Evolutionary conservation across 2,888 invertebrate genomes (phyloP), one percentile per base, ranked within the genome.

Genomic region (Chaitophorus viminalis): DNA sequence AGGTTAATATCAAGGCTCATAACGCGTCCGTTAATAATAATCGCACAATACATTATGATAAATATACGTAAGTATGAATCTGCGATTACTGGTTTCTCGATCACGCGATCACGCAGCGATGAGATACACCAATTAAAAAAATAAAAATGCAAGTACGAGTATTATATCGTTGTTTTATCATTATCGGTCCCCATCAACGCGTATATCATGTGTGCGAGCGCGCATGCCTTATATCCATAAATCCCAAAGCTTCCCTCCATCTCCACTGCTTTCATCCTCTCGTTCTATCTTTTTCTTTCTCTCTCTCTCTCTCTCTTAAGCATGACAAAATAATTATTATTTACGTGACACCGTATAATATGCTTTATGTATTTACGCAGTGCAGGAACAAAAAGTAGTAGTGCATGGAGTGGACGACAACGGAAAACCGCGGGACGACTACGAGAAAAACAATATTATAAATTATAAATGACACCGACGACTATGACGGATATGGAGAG

Each of bases 91-190:
- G 74, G 21, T 74, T 83, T 75, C 31, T 36, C 83, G 72, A 74
- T 60, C 74, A 74, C 83, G 83, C 83, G 74, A 83, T 83, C 83
- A 14, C 60, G 60, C 74, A 29, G 54, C 83, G 74, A 25, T 74
- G 70, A 46, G 68, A 70, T 70, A 33, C 74, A n/a, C 83, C 83
- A 75, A 83, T 83, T 83, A 83, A 83, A 83, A 83, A 83, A 83
- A 60, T 74, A 70, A 31, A 70, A 36, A 68, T 31, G 31, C 18
- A 70, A 81, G 29, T 46, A 8, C 3, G 21, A 29, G 21, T 39
- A 39, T 65, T 14, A 3, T 39, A 46, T 11, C 25, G n/a, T 75
- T 14, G n/a, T 75, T 46, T 75, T 36, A 72, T 36, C 36, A 46
- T 46, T 3, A 39, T 75, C 79, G 65, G 39, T 65, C 36, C 8